Conservation (phyloP, 2,888 invertebrate species). For the Xanthia icteritia region DNA sequence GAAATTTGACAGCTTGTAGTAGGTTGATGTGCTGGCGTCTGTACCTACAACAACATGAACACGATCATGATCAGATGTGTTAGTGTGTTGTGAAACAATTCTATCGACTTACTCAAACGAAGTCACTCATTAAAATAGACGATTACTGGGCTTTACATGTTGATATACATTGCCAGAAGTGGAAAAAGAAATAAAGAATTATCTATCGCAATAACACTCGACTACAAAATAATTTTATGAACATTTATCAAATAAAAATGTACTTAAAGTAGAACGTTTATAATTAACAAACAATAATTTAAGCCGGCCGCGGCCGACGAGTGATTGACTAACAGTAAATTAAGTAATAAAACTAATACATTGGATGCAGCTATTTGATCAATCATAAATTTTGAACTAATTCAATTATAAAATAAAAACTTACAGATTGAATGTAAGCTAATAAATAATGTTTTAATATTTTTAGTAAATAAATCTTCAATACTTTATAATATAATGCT, state of each 20-base stretch:
- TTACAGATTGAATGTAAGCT: slow-evolving; percentile 43
- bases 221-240: slow-evolving; percentile 63
- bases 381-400: slow-evolving; percentile 60
- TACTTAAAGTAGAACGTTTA: slow-evolving; percentile 62
- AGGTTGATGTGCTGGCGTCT: too few species aligned
- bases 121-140: not conserved
- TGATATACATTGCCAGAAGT: not conserved
- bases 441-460: slow-evolving; percentile 59
- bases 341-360: slow-evolving; percentile 69
- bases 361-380: slow-evolving; percentile 68
- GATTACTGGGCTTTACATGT: slow-evolving; percentile 2
- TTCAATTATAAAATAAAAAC: slow-evolving; percentile 45
- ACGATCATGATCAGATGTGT: not conserved
- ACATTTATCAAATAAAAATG: slow-evolving; percentile 68
- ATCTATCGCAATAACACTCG: slow-evolving; percentile 52
- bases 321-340: slow-evolving; percentile 45
- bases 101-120: not conserved
- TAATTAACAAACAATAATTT: slow-evolving; percentile 63
- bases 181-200: slow-evolving; percentile 17
- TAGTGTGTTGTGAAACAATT: not conserved
- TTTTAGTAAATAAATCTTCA: slow-evolving; percentile 55
- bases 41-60: not conserved
- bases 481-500: slow-evolving; percentile 34
- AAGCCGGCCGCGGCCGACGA: slow-evolving; percentile 44
- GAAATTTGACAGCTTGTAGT: too few species aligned